A percentile compares a stretch with the other conserved stretches of the same genome.
These are phyloP conservation scores for Meta bourneti DNA, from an alignment of 2,888 invertebrate genomes.

Conservation along the genomic window DNA sequence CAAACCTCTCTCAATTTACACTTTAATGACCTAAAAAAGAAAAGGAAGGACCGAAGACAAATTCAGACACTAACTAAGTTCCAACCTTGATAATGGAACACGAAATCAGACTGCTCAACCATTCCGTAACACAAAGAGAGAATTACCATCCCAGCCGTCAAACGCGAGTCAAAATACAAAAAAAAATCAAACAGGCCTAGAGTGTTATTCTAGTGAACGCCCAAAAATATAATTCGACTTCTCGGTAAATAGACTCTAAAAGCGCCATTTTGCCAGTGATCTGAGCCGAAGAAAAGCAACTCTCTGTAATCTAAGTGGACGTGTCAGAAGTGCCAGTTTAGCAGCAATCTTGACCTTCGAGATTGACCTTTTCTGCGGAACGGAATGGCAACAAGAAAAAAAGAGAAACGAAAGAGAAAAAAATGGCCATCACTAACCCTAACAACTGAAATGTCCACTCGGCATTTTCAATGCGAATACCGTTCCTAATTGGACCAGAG, in stretches of 20 bases:
- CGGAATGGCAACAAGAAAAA: neutral
- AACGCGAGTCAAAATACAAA: slow-evolving; percentile 3
- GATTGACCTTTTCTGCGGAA: neutral
- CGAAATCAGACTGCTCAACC: neutral
- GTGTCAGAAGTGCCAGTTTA: slow-evolving; percentile 37
- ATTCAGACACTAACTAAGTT: neutral
- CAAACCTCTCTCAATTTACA: neutral
- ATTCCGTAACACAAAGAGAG: neutral
- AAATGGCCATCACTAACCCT: slow-evolving; percentile 21
- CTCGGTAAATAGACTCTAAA: neutral
- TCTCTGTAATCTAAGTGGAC: slow-evolving; percentile 32
- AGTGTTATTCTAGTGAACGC: slow-evolving; percentile 25
- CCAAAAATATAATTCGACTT: slow-evolving; percentile 8
- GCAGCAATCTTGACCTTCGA: slow-evolving; percentile 28
- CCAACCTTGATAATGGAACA: neutral
- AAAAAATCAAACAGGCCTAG: neutral
- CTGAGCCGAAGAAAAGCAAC: slow-evolving; percentile 2
- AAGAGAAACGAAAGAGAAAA: neutral
- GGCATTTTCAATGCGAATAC: slow-evolving; percentile 48
- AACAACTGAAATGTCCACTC: neutral
- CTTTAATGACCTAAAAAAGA: neutral
- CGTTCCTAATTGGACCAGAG: slow-evolving; percentile 32
- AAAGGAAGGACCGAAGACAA: neutral
- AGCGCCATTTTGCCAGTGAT: slow-evolving; percentile 1
- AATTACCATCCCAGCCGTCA: slow-evolving; percentile 8